Base-by-base conservation (phyloP, 2,888 invertebrate species). In the Machimus atricapillus region DNA sequence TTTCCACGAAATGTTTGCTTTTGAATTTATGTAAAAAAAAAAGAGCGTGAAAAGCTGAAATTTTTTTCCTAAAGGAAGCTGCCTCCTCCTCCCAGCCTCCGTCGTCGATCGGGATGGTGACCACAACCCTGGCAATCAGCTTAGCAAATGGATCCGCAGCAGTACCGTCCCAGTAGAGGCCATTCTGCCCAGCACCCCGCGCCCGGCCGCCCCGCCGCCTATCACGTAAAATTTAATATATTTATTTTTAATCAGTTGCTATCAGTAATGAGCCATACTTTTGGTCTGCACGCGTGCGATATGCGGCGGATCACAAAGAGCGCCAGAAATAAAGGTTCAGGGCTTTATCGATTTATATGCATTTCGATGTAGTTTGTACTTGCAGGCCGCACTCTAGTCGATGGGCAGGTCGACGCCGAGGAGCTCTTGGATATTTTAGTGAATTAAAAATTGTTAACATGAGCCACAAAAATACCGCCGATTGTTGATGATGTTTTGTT, bases 61-160 rank as follows among this genome's bases (percentile, higher is more conserved):
- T 66, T 27, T 66, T 66, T 56, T 27, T 14, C 34, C 16, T 31
- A 12, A 81, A 89, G 43, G 90, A 87, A 85, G 89, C 90, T 79
- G 73, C 90, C 88, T 87, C 90, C 87, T 86, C 86, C 46, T 87
- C 74, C 58, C 87, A 88, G 40, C 83, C 89, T 83, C 78, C 89
- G 78, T 76, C 89, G 52, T 78, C 89, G 82, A 88, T 89, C 87
- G 90, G 91, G 88, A 90, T 92, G 89, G 91, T 92, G 89, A 90
- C 91, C 81, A 91, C 90, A 89, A 90, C 91, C 74, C 90, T 92
- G 89, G 90, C 91, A 87, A 90, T 92, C 90, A 91, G 91, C 81
- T 89, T 92, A 88, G 90, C 90, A 89, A 90, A 90, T 88, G 86
- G 91, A 88, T 87, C 91, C 89, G 90, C 90, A 82, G 90, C 90